A percentile compares a stretch with the other conserved stretches of the same genome.
Evolutionary conservation across 2,797 vertebrate genomes (phyloP).

Genomic region (Falco berigora): DNA sequence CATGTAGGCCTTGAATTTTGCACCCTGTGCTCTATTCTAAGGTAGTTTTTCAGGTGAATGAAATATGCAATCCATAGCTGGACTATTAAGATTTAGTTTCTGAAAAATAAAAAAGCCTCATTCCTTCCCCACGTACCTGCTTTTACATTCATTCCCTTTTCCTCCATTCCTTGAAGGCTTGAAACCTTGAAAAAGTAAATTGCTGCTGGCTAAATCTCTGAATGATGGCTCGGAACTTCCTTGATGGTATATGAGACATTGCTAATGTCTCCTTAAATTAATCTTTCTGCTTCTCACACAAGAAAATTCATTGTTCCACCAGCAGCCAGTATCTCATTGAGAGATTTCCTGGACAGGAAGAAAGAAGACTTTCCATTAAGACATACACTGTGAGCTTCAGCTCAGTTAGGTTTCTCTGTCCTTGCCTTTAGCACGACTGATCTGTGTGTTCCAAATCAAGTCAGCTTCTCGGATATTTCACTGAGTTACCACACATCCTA

Average conservation of each 20-base stretch:
- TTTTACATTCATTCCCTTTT: not conserved
- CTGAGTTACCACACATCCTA: not conserved
- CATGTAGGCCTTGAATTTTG: not conserved
- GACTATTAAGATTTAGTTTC: not conserved
- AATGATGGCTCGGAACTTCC: not conserved
- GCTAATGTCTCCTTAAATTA: not conserved
- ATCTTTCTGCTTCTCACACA: not conserved
- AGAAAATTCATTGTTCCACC: not conserved
- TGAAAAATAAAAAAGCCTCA: not conserved
- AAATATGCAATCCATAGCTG: not conserved
- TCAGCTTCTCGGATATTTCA: not conserved
- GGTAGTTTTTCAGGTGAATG: not conserved
- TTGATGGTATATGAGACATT: not conserved
- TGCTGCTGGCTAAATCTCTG: not conserved
- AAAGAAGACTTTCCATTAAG: not conserved
- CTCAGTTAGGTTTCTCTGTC: not conserved
- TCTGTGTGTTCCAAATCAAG: not conserved
- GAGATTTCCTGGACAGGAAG: not conserved
- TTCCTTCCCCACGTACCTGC: not conserved
- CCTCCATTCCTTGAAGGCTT: not conserved
- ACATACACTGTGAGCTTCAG: not conserved
- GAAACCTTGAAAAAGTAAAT: not conserved
- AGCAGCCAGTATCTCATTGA: not conserved
- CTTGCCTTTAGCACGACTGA: not conserved
- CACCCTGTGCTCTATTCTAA: not conserved